Conservation (phyloP, 1,140 invertebrate species). For the Phthorimaea operculella region DNA sequence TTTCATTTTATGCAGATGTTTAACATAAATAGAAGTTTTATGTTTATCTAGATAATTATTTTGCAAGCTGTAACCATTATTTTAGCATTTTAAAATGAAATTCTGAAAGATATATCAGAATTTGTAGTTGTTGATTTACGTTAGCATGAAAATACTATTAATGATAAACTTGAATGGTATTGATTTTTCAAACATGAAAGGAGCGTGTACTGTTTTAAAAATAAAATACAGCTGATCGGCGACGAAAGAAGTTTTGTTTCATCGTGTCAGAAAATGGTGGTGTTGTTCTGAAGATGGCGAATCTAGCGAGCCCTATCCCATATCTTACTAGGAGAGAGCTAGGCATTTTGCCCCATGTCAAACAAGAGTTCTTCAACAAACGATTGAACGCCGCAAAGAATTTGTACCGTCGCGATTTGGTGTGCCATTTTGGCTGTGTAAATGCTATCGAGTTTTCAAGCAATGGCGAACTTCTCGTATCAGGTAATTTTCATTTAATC, state of each 20-base stretch:
- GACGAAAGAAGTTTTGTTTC: slow-evolving; percentile 35
- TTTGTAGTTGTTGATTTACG: too few relatives aligned
- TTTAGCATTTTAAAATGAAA: too few relatives aligned
- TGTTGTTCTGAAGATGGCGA: slow-evolving; percentile 55
- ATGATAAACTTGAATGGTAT: too few relatives aligned
- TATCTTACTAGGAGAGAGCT: slow-evolving; percentile 53
- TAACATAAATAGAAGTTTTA: too few relatives aligned
- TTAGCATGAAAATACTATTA: too few relatives aligned
- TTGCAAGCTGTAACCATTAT: too few relatives aligned
- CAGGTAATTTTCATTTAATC: slow-evolving; percentile 73
- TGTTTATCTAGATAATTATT: too few relatives aligned
- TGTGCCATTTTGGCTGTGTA: slow-evolving; percentile 94
- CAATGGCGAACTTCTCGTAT: slow-evolving; percentile 86
- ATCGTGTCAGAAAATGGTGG: slow-evolving; percentile 49
- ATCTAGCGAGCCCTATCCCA: slow-evolving; percentile 50
- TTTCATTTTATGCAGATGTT: too few relatives aligned
- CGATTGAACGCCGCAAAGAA: slow-evolving; percentile 75
- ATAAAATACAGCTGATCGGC: slow-evolving; percentile 63
- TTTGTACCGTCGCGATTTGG: slow-evolving; percentile 86
- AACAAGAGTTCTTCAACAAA: slow-evolving; percentile 70
- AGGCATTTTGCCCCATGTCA: slow-evolving; percentile 43
- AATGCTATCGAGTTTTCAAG: slow-evolving; percentile 96
- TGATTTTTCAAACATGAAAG: slow-evolving; percentile 1
- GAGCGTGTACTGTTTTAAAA: slow-evolving; percentile 49
- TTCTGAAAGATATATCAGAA: too few relatives aligned